Conservation (phyloP, 2,113 vertebrate species). For the Chamaetylas fuelleborni region DNA sequence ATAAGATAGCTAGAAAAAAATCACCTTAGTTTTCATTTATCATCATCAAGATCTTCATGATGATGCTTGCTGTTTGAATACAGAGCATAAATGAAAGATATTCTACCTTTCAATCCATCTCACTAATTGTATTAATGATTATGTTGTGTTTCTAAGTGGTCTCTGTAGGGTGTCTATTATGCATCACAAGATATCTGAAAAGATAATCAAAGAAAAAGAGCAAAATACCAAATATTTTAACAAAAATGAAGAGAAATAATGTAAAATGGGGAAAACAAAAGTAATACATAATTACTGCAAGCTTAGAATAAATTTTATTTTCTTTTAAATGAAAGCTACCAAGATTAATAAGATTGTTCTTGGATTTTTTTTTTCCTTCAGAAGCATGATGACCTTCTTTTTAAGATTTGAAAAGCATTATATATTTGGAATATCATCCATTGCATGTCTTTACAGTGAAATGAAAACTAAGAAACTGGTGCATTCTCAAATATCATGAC, state of each 20-base stretch:
- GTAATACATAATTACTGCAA: not conserved
- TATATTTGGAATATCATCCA: not conserved
- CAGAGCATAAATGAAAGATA: not conserved
- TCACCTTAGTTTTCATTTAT: not conserved
- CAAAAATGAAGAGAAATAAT: not conserved
- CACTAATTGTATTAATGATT: not conserved
- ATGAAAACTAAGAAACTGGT: not conserved
- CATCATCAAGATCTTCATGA: not conserved
- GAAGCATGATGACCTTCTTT: fast-evolving
- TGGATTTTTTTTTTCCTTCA: not conserved
- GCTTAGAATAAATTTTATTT: not conserved
- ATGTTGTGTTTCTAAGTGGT: not conserved
- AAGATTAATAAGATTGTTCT: not conserved
- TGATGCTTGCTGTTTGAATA: not conserved
- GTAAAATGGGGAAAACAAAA: not conserved
- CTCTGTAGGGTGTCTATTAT: not conserved
- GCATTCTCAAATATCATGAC: not conserved
- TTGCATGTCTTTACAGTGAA: not conserved
- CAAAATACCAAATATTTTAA: not conserved
- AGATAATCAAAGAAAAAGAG: not conserved
- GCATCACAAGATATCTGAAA: not conserved
- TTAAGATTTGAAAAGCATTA: not conserved
- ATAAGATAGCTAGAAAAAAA: not conserved
- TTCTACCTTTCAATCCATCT: not conserved
- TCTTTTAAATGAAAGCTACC: not conserved